A percentile compares a stretch with the other conserved stretches of the same genome.
Evolutionary conservation across 2,113 vertebrate species (phyloP).

Genomic region (Misgurnus anguillicaudatus): DNA sequence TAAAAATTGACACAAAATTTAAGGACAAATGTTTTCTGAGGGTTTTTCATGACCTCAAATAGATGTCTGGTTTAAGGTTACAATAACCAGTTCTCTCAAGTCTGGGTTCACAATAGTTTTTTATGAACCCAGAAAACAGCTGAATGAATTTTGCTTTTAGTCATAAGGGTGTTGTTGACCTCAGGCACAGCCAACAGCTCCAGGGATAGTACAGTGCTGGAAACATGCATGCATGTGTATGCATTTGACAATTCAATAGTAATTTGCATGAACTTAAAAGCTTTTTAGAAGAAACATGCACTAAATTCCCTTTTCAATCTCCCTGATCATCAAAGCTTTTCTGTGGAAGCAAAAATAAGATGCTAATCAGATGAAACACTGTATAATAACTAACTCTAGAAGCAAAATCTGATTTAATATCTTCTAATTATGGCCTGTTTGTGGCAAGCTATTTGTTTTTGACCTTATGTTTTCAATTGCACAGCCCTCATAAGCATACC

Average conservation of each 20-base stretch:
- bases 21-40: not conserved
- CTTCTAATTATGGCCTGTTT: not conserved
- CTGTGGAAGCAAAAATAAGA: too few species aligned
- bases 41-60: conserved; percentile 22
- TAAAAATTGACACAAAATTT: not conserved
- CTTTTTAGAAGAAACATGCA: too few species aligned
- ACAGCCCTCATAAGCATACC: not conserved
- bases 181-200: conserved; percentile 12
- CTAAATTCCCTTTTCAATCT: too few species aligned
- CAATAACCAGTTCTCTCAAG: conserved; percentile 3
- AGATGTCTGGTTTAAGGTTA: not conserved
- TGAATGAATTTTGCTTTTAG: too few species aligned
- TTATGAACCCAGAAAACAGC: conserved; percentile 12
- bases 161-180: conserved; percentile 19
- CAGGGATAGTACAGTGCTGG: not conserved
- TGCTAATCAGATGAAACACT: not conserved
- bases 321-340: too few species aligned
- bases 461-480: not conserved
- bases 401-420: conserved; percentile 24
- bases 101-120: not conserved
- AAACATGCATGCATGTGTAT: not conserved
- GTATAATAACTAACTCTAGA: conserved; percentile 12
- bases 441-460: conserved; percentile 4
- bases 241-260: conserved; percentile 4
- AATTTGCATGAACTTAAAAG: too few species aligned